Base-by-base conservation (phyloP, 2,888 invertebrate species). In the Drosophila nigricruria region DNA sequence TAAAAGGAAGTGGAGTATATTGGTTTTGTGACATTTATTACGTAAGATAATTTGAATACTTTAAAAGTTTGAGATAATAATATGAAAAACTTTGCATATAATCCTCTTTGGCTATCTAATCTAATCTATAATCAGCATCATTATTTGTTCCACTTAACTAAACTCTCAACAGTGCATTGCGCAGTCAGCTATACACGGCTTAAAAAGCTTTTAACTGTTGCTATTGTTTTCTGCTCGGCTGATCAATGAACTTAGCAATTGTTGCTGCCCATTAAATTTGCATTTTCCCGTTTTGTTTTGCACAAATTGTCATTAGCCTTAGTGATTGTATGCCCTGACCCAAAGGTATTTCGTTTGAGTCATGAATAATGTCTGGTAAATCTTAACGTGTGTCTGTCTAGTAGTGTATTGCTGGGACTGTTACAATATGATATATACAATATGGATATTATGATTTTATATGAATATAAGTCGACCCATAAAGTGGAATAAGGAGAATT, bases 161-260 rank as follows among this genome's bases (percentile, higher is more conserved):
- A 10, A 5, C 4, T 8, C 2, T 32, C 4, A 49, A 54, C 38
- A 54, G 38, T 8, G 53, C 14, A 38, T 38, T 8, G 4, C n/a
- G 8, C 27, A 27, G 53, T 38, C 38, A 23, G 38, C 18, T 38
- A 27, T 12, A 34, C 50, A 25, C 32, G 9, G 9, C 32, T 1
- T 34, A 23, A 3, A 9, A 0, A 2, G 16, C n/a, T 38, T 1
- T 38, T 27, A 10, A 18, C 43, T 32, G 30, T 43, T 57, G 43
- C 25, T 34, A 32, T 50, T 57, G 45, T 32, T 40, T 32, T 63
- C 38, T 60, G 42, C 61, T 70, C 56, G 57, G 68, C 70, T 89
- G 86, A 82, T 86, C 85, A 78, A 47, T 82, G 80, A 88, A 89
- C 89, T 82, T 79, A 73, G 71, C 47, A 74, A 77, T 82, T 88